These are phyloP conservation scores for Drosophila austrosaltans DNA, from an alignment of 2,888 invertebrate species.

Conservation along the genomic window DNA sequence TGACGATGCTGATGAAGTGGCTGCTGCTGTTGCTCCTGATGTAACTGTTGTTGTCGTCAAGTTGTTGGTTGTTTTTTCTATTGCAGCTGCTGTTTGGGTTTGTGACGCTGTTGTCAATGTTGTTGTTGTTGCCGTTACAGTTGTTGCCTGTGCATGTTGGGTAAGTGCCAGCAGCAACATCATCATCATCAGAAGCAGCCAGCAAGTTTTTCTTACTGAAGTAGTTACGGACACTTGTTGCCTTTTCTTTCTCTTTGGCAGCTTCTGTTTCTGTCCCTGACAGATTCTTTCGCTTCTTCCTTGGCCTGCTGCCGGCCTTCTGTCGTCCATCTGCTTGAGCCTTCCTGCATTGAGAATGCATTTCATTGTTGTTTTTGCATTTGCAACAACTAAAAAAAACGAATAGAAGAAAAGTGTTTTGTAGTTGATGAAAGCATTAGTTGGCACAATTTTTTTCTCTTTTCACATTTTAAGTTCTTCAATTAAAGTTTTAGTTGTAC, in stretches of 20 bases:
- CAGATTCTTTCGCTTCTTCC: conserved; percentile 35
- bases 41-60: conserved; percentile 39
- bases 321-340: conserved; percentile 65
- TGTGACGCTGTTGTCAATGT: conserved; percentile 44
- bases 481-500: conserved; percentile 3
- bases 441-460: conserved; percentile 3
- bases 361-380: conserved; percentile 83
- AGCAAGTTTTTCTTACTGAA: conserved; percentile 42
- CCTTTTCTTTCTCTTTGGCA: conserved; percentile 36
- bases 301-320: conserved; percentile 27
- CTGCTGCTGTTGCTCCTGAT: conserved; percentile 6
- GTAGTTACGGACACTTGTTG: conserved; percentile 62
- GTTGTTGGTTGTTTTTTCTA: conserved; percentile 18
- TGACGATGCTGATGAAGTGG: conserved; percentile 38
- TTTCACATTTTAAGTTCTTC: background rate
- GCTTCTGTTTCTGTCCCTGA: conserved; percentile 38
- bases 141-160: conserved; percentile 49
- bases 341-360: conserved; percentile 80
- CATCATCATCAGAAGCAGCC: conserved; percentile 43
- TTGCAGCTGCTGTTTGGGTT: conserved; percentile 40
- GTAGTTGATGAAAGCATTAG: background rate
- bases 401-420: background rate
- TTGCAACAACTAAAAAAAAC: conserved; percentile 61
- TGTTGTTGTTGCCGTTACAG: conserved; percentile 41
- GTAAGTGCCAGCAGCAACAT: conserved; percentile 61